Evolutionary conservation across 2,797 vertebrate species (phyloP), one percentile per base, ranked within the genome.

Genomic region (Pagetopsis macropterus): DNA sequence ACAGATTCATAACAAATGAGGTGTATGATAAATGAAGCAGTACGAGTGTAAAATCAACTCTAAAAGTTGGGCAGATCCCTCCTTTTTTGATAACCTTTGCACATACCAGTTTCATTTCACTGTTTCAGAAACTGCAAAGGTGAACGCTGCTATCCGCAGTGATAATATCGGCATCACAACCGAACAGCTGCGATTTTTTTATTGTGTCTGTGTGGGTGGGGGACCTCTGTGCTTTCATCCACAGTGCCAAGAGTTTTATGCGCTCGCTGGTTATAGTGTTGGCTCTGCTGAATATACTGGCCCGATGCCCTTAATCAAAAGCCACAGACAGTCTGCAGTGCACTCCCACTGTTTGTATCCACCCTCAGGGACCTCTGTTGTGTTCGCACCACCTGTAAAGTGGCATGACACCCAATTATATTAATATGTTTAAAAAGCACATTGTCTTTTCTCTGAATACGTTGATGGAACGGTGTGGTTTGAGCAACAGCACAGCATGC

Each of bases 231-330:
- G n/a, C 60, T 60, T 16, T 65, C 62, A 78, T 74, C 51, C 59
- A 66, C 62, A 46, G 55, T 11, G 11, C 56, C 59, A 59, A 17
- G 31, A 49, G 21, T 76, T 84, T 83, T 65, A 79, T 76, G 61
- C 23, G 46, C 72, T 66, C 41, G 27, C 15, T 44, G 44, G 46
- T 58, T 55, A 44, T 27, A n/a, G 62, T n/a, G 62, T 41, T 19
- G 57, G 69, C 78, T 65, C 56, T 45, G 67, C 75, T 73, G 56
- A 74, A 67, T 55, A 61, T 33, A 55, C 57, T 23, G 75, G 82
- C 79, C 70, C 58, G 31, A 62, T 14, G 67, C 46, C 65, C 65
- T 70, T 56, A 86, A 83, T 83, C 79, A 77, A 65, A 81, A 70
- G 5, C 59, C 66, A 65, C 10, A 58, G 49, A 76, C 51, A 19